Conservation (phyloP, 2,113 vertebrate genomes). For the Passer domesticus region DNA sequence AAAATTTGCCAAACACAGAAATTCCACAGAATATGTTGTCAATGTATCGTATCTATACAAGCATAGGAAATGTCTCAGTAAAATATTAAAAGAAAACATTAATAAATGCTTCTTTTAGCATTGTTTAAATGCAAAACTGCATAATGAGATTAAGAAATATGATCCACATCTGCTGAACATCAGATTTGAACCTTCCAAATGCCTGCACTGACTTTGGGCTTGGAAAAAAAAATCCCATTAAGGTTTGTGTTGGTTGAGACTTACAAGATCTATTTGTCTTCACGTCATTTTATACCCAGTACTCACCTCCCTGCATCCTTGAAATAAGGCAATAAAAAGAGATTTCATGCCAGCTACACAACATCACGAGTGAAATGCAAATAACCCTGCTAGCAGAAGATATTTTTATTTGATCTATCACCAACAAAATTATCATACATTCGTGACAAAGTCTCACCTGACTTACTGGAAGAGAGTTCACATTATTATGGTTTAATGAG, state of each 20-base stretch:
- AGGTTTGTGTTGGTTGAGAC: neutral
- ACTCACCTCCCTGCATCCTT: neutral
- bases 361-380: conserved; percentile 37
- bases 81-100: neutral
- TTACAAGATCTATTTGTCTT: neutral
- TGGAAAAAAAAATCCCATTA: neutral
- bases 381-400: neutral
- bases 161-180: neutral
- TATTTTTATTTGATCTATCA: conserved; percentile 6
- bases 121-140: neutral
- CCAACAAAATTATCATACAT: neutral
- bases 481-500: conserved; percentile 28
- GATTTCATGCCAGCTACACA: neutral
- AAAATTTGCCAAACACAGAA: neutral
- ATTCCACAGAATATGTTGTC: neutral
- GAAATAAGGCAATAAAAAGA: neutral
- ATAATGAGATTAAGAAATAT: neutral
- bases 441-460: conserved; percentile 19
- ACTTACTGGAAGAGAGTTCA: neutral
- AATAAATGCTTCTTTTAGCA: neutral
- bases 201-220: neutral
- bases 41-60: neutral
- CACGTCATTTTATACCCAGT: neutral
- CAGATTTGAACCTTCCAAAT: neutral
- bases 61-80: neutral